Evolutionary conservation across 2,888 invertebrate genomes (phyloP), one percentile per base, ranked within the genome.

Genomic region (Cephus nigrinus): DNA sequence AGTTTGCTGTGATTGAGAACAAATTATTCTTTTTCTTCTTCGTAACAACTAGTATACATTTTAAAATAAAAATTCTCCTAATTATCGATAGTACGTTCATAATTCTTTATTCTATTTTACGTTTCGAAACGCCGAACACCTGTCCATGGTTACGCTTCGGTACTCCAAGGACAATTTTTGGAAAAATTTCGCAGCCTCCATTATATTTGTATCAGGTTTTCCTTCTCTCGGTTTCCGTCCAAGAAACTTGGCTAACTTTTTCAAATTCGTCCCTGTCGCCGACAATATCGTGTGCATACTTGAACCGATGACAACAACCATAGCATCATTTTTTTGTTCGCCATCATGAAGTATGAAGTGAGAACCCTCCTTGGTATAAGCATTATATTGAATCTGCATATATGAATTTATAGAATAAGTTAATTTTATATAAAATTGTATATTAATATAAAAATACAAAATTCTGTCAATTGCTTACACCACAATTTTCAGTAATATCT

Each of bases 321-420:
- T 78, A 0, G 80, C 85, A 1, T 73, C 73, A 40, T 76, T 77
- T 55, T 76, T 83, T 4, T 74, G 36, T 71, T 80, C 82, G 36
- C 80, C 71, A 34, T 85, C 87, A 74, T 86, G 83, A 33, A 86
- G 75, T 68, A 86, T 55, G 72, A 87, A 80, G 12, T 81, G 82
- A 2, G 76, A 79, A 4, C 86, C 86, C 40, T 82, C 75, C 71
- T 81, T 82, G 4, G 32, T 82, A 15, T 55, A 35, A 4, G 82
- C 31, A 68, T 84, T 76, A 76, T 82, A 87, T 5, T 34, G 75
- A 11, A 87, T 84, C 86, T 87, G 33, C 0, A 75, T 71, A 34
- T 40, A 1, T 74, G 5, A 23, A 1, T 40, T 23, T 32, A 32
- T 35, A 12, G 33, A 23, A 12, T 68, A 34, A 73, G 23, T 33